A percentile compares a stretch with the other conserved stretches of the same genome.
Evolutionary conservation across 2,888 invertebrate genomes (phyloP).

Genomic region (Himalopsyche kuldschensis): DNA sequence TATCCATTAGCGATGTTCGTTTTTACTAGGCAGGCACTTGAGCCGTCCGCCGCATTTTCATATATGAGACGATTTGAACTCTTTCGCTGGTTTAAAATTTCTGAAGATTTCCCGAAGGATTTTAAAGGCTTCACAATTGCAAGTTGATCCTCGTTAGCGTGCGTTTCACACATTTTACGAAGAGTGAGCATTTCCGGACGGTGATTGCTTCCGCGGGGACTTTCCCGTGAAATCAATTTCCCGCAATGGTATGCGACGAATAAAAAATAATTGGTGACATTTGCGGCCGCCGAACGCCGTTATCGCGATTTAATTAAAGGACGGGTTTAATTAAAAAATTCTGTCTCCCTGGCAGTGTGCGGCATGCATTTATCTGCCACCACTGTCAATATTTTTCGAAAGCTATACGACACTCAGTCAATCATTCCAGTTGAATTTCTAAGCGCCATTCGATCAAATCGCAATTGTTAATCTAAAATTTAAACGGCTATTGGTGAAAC

Average conservation of each 20-base stretch:
- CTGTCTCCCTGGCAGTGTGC: constrained; percentile 3
- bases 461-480: no score
- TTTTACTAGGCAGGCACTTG: no score
- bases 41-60: neutral
- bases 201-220: constrained; percentile 28
- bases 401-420: no score
- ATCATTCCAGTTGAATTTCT: no score
- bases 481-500: no score
- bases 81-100: neutral
- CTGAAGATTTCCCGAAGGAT: neutral
- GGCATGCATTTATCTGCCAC: neutral
- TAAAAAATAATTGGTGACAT: constrained; percentile 31
- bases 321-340: constrained; percentile 35
- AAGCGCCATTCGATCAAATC: no score
- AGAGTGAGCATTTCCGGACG: neutral
- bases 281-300: constrained; percentile 21
- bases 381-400: neutral
- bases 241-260: constrained; percentile 9
- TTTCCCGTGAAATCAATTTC: constrained; percentile 6
- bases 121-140: constrained; percentile 1
- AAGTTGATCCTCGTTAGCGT: constrained; percentile 6
- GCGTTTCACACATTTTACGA: constrained; percentile 4
- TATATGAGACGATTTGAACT: neutral
- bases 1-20: no score
- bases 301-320: constrained; percentile 36